Conservation (phyloP, 1,140 invertebrate species). For the Neomicropteryx cornuta region DNA sequence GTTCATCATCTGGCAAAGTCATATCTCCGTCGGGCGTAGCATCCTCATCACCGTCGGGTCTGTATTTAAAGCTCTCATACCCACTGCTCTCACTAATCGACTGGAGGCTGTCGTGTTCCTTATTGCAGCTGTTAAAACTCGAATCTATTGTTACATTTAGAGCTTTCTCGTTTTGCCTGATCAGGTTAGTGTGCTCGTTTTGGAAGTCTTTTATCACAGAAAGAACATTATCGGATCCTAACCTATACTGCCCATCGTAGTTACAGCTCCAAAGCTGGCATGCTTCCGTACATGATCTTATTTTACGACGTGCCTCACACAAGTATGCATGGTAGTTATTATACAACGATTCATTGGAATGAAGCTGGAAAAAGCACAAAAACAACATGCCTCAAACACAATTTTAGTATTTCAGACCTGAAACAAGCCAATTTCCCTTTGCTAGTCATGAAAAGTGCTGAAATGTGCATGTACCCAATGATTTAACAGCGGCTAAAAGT, state of each 20-base stretch:
- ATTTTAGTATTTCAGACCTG: too few relatives aligned
- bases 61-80: conserved; percentile 70
- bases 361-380: conserved; percentile 20
- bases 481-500: too few relatives aligned
- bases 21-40: conserved; percentile 18
- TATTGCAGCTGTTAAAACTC: conserved; percentile 22
- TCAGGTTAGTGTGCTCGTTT: conserved; percentile 13
- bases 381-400: neutral
- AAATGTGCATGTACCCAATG: too few relatives aligned
- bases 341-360: conserved; percentile 45
- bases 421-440: too few relatives aligned
- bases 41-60: conserved; percentile 42
- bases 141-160: conserved; percentile 4
- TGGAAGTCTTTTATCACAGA: conserved; percentile 14
- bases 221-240: too few relatives aligned
- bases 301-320: conserved; percentile 66
- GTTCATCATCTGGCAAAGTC: conserved; percentile 1
- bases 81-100: conserved; percentile 74
- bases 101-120: conserved; percentile 47
- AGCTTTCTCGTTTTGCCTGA: too few relatives aligned
- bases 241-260: too few relatives aligned
- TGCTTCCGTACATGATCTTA: conserved; percentile 58
- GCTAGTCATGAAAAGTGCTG: too few relatives aligned
- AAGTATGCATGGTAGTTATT: conserved; percentile 76
- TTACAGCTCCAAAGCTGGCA: conserved; percentile 66